phyloP scores from a whole-genome alignment of 2,797 vertebrate species.

The Gobio occitaniae region DNA sequence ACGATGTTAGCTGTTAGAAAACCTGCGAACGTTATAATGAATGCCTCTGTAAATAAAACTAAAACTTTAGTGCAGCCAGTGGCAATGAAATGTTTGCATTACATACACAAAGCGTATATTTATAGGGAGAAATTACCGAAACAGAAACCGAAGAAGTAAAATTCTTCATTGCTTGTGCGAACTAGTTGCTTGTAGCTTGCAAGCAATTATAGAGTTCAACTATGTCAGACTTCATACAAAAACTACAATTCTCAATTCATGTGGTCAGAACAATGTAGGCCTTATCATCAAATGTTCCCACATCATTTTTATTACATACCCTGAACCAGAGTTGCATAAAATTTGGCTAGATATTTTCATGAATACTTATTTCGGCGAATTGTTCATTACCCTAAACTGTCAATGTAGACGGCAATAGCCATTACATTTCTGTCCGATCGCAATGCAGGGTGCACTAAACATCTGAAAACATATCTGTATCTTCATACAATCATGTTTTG shows the following conservation, averaged over 20 bases:
- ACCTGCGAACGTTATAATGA: neutral
- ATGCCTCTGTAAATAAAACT: constrained; percentile 13
- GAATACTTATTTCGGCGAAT: neutral
- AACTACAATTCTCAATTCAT: neutral
- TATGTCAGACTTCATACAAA: constrained; percentile 26
- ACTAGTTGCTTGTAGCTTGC: constrained; percentile 26
- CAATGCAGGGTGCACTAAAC: neutral
- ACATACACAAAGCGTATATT: constrained; percentile 33
- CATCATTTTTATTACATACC: neutral
- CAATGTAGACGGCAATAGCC: neutral
- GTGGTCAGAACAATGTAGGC: neutral
- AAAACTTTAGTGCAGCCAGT: constrained; percentile 16
- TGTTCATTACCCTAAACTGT: neutral
- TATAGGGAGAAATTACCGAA: constrained; percentile 2
- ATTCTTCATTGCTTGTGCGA: constrained; percentile 3
- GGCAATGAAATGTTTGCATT: constrained; percentile 26
- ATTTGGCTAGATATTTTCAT: constrained; percentile 7
- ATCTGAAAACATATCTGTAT: constrained; percentile 7
- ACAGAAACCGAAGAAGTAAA: neutral
- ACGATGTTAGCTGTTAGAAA: constrained; percentile 1
- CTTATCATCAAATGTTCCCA: neutral
- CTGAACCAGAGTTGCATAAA: neutral
- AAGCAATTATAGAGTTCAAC: constrained; percentile 5
- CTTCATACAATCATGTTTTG: constrained; percentile 19
- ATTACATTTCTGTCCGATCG: neutral